A percentile compares a stretch with the other conserved stretches of the same genome.
These are phyloP conservation scores for Ecdyonurus torrentis DNA, from an alignment of 2,888 invertebrate genomes.

Conservation along the genomic window DNA sequence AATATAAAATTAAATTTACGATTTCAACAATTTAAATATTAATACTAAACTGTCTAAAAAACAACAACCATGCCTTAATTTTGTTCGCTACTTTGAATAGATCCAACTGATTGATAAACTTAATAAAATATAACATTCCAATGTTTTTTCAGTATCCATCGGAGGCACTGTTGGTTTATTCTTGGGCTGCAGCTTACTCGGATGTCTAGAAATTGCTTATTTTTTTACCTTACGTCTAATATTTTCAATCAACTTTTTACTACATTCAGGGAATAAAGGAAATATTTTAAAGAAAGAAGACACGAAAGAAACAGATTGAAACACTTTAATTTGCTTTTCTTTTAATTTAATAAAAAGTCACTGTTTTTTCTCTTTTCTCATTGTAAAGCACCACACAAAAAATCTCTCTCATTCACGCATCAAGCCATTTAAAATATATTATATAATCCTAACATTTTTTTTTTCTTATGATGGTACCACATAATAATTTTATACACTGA, in stretches of 20 bases:
- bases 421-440: not conserved
- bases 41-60: no score
- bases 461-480: no score
- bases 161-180: conserved; percentile 68
- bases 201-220: conserved; percentile 56
- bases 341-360: not conserved
- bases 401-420: not conserved
- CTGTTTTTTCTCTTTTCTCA: not conserved
- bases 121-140: no score
- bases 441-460: not conserved
- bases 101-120: no score
- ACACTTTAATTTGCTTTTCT: not conserved
- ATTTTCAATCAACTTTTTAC: conserved; percentile 18
- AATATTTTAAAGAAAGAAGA: not conserved
- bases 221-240: conserved; percentile 46
- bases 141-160: conserved; percentile 46
- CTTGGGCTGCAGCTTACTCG: conserved; percentile 59
- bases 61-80: no score
- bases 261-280: not conserved
- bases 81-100: no score
- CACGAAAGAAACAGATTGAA: not conserved
- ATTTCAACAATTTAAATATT: no score
- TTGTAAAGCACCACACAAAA: not conserved
- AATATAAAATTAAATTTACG: no score
- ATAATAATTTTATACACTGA: no score